Percentiles rank a stretch among this genome's conserved stretches.
phyloP scores from a whole-genome alignment of 2,888 invertebrate species.

The Hipparchia sbordonii region DNA sequence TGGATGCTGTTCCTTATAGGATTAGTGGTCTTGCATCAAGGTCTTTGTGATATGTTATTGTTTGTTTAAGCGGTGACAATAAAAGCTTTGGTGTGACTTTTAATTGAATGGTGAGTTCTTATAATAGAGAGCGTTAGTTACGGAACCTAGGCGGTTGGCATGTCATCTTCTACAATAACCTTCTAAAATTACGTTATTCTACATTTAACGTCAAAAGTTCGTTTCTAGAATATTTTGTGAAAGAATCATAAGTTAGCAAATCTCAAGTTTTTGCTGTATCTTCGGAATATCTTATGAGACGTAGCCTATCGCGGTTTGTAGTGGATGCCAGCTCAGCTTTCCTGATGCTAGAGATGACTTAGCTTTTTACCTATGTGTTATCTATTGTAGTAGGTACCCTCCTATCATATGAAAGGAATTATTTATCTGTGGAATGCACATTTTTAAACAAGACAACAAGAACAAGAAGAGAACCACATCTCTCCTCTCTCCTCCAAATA shows the following conservation, averaged over 20 bases:
- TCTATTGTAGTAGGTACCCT: neutral
- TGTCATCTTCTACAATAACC: neutral
- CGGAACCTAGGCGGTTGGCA: neutral
- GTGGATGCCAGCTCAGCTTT: neutral
- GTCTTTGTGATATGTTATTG: slow-evolving; percentile 19
- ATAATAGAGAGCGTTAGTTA: neutral
- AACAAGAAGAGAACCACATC: no score
- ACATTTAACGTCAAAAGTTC: neutral
- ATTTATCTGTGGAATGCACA: no score
- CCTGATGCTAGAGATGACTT: neutral
- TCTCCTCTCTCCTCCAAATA: no score
- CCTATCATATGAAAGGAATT: neutral
- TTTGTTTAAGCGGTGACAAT: slow-evolving; percentile 19
- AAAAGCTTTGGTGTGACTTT: slow-evolving; percentile 16
- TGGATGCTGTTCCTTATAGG: slow-evolving; percentile 66
- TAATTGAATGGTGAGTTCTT: neutral
- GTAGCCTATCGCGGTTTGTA: neutral
- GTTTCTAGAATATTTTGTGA: neutral
- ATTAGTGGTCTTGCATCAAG: slow-evolving; percentile 59
- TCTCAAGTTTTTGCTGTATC: neutral
- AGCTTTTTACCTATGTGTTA: neutral
- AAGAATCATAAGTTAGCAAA: neutral
- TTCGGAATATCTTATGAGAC: neutral
- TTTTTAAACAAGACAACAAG: no score
- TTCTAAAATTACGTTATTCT: neutral